Evolutionary conservation across 1,140 invertebrate genomes (phyloP).

Genomic region (Rhopalosiphum maidis): DNA sequence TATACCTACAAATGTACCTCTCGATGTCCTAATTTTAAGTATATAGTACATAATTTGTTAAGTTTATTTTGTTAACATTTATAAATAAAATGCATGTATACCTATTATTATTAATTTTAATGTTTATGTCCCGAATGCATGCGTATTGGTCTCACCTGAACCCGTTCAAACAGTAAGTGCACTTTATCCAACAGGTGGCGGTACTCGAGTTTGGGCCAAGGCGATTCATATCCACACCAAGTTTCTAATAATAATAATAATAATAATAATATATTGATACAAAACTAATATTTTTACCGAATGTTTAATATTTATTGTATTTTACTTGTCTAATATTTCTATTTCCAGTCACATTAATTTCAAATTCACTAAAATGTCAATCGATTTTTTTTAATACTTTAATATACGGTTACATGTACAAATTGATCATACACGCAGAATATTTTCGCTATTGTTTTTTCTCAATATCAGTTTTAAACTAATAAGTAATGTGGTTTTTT

Average conservation of each 20-base stretch:
- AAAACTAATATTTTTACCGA: neutral
- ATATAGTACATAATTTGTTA: neutral
- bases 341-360: constrained; percentile 29
- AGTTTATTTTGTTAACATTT: neutral
- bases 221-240: constrained; percentile 39
- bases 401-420: neutral
- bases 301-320: neutral
- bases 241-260: neutral
- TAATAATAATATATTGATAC: constrained; percentile 2
- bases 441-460: neutral
- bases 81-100: neutral
- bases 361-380: neutral
- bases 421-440: neutral
- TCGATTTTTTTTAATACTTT: neutral
- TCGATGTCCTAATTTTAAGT: neutral
- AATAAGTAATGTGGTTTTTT: neutral
- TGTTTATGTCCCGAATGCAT: neutral
- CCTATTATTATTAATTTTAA: neutral
- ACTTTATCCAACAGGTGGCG: constrained; percentile 52
- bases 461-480: neutral
- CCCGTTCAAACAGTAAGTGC: constrained; percentile 49
- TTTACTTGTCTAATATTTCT: neutral
- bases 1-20: neutral
- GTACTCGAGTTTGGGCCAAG: constrained; percentile 48
- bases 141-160: constrained; percentile 21